A percentile compares a stretch with the other conserved stretches of the same genome.
Conservation (phyloP, 2,888 invertebrate genomes). For the Ichneumoninae sp. region DNA sequence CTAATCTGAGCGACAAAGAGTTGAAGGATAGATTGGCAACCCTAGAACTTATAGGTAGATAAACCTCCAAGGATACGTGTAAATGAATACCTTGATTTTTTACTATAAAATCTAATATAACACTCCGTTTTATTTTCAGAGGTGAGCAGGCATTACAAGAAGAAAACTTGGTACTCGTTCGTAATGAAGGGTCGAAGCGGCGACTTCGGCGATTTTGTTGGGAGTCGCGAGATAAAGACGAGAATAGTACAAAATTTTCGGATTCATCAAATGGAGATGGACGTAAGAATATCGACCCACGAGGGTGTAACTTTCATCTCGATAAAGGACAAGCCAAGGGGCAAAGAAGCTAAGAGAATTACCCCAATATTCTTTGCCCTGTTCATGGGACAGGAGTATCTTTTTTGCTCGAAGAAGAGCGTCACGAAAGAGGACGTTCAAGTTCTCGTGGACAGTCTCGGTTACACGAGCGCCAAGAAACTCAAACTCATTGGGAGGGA, state of each 20-base stretch:
- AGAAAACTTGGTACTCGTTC: constrained; percentile 75
- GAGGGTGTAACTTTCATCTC: constrained; percentile 74
- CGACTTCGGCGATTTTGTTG: constrained; percentile 34
- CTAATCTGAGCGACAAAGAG: constrained; percentile 64
- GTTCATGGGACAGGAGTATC: constrained; percentile 73
- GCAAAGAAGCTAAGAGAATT: constrained; percentile 35
- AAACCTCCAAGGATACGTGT: background rate
- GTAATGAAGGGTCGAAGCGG: constrained; percentile 62
- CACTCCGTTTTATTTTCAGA: constrained; percentile 68
- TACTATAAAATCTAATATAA: background rate
- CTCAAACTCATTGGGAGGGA: constrained; percentile 76
- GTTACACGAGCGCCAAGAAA: constrained; percentile 69
- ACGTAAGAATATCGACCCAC: constrained; percentile 68
- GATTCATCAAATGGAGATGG: constrained; percentile 64
- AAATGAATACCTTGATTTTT: constrained; percentile 1
- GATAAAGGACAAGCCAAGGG: constrained; percentile 67
- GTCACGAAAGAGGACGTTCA: constrained; percentile 65
- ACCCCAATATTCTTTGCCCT: constrained; percentile 74
- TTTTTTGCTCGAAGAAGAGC: constrained; percentile 75
- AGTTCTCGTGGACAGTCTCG: constrained; percentile 68
- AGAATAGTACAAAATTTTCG: constrained; percentile 69
- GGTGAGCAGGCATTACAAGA: constrained; percentile 76
- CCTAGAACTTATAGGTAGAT: constrained; percentile 77
- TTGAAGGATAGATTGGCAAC: constrained; percentile 73
- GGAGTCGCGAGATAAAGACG: constrained; percentile 66